Percentiles rank a stretch among this genome's conserved stretches.
These are phyloP conservation scores for Harpegnathos saltator DNA, from an alignment of 1,140 invertebrate genomes.

Conservation along the genomic window DNA sequence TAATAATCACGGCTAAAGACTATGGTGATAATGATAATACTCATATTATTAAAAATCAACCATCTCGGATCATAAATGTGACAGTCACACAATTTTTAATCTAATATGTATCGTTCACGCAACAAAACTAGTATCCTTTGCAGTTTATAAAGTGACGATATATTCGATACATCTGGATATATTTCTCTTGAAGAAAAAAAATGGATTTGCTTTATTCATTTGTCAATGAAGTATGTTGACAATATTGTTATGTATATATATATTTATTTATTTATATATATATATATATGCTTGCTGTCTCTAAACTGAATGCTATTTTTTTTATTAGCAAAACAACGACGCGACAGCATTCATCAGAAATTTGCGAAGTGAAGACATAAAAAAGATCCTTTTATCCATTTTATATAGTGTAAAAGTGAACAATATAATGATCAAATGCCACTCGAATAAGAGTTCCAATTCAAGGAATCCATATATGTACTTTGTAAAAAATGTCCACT, in stretches of 20 bases:
- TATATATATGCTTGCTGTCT: constrained; percentile 29
- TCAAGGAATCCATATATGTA: constrained; percentile 31
- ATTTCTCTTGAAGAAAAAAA: constrained; percentile 40
- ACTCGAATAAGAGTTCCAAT: constrained; percentile 53
- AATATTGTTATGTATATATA: constrained; percentile 11
- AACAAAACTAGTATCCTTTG: constrained; percentile 69
- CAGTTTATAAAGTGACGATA: constrained; percentile 43
- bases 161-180: constrained; percentile 36
- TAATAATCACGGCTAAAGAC: constrained; percentile 49
- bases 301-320: constrained; percentile 37
- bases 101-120: constrained; percentile 64
- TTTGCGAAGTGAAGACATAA: neutral
- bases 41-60: constrained; percentile 72
- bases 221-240: constrained; percentile 43
- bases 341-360: neutral
- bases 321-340: constrained; percentile 26
- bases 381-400: constrained; percentile 19
- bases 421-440: constrained; percentile 55
- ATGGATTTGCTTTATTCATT: constrained; percentile 27
- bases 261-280: neutral
- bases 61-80: constrained; percentile 75
- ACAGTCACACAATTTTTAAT: constrained; percentile 67
- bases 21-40: constrained; percentile 59
- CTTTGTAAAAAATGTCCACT: constrained; percentile 40
- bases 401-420: constrained; percentile 61